These are phyloP conservation scores for Tricholaema leucomelas DNA, from an alignment of 2,113 vertebrate species.

Conservation along the genomic window DNA sequence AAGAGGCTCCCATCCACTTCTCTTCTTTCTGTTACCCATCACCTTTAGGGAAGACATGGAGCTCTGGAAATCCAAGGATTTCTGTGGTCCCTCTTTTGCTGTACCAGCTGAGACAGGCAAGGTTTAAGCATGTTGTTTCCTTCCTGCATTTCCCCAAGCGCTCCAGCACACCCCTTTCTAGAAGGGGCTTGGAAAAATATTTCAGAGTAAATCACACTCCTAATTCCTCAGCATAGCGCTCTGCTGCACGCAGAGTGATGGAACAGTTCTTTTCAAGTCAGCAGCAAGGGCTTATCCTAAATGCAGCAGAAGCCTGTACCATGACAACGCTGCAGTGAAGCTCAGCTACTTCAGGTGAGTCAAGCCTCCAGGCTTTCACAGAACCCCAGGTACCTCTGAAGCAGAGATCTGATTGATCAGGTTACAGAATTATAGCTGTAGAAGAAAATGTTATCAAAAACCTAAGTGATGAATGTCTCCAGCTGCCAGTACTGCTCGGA, in stretches of 20 bases:
- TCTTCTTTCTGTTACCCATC: neutral
- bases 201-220: neutral
- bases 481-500: neutral
- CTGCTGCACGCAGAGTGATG: neutral
- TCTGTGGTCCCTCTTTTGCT: neutral
- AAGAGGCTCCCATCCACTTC: neutral
- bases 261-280: neutral
- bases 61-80: neutral
- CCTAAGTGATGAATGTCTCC: neutral
- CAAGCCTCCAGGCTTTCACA: neutral
- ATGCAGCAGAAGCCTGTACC: neutral
- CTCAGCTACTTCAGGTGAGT: neutral
- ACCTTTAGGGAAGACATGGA: neutral
- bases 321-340: neutral
- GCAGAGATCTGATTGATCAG: neutral
- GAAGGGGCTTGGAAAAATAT: neutral
- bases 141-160: neutral
- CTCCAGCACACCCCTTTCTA: neutral
- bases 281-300: neutral
- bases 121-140: neutral
- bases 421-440: neutral
- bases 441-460: neutral
- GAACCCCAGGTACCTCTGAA: neutral
- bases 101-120: neutral
- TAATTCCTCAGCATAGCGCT: neutral